phyloP scores from a whole-genome alignment of 1,140 invertebrate species.

The Babylonia areolata region DNA sequence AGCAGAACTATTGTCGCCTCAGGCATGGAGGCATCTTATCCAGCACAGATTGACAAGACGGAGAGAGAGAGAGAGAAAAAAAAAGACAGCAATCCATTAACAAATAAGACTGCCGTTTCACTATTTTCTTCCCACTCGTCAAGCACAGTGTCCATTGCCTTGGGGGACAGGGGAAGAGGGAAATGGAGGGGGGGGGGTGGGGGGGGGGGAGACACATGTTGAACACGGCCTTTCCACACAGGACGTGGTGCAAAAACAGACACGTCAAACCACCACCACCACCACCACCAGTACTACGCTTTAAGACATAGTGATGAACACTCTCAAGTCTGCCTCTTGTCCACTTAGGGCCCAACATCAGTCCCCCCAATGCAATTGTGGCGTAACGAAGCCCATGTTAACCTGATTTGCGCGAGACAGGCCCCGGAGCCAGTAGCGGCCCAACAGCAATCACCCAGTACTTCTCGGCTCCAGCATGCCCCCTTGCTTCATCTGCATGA shows the following conservation, averaged over 20 bases:
- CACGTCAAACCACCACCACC: no score
- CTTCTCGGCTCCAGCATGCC: background rate
- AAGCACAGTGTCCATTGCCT: no score
- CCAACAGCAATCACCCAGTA: background rate
- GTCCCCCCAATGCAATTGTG: background rate
- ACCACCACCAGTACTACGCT: no score
- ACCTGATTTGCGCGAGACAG: constrained; percentile 4
- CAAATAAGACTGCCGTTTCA: background rate
- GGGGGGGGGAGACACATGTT: no score
- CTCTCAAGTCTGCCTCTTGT: background rate
- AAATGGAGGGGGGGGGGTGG: no score
- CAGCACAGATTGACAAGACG: no score
- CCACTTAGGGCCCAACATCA: background rate
- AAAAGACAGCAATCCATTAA: background rate
- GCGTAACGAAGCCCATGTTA: background rate
- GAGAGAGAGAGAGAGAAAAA: background rate
- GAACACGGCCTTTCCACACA: no score
- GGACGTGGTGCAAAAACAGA: no score
- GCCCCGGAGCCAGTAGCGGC: background rate
- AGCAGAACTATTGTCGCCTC: no score
- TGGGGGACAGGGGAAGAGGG: no score
- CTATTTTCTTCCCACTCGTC: background rate
- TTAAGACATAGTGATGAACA: background rate
- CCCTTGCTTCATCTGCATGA: background rate
- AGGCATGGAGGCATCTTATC: no score